These are phyloP conservation scores for Stichopus chloronotus DNA, from an alignment of 35 echinoderm and acorn worm species.

Conservation along the genomic window DNA sequence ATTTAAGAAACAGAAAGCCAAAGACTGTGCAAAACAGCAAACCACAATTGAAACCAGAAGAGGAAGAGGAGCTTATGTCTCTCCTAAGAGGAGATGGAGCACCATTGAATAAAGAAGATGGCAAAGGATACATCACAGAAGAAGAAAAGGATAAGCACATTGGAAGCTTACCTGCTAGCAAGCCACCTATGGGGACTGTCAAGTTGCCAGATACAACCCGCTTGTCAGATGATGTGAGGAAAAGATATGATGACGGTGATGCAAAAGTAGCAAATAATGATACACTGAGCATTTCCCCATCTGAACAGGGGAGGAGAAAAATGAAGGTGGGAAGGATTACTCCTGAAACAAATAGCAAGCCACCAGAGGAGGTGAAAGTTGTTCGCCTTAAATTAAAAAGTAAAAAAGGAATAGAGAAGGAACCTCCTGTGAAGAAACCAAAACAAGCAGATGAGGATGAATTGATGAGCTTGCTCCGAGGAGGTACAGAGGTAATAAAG, in stretches of 20 bases:
- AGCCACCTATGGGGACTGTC: background rate
- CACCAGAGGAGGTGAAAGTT: slow-evolving; percentile 33
- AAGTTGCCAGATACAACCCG: too few relatives aligned
- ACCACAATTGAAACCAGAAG: slow-evolving; percentile 8
- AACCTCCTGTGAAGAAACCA: background rate
- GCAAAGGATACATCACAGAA: background rate
- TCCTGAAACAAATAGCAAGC: background rate
- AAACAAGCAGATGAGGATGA: slow-evolving; percentile 15
- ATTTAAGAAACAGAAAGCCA: background rate
- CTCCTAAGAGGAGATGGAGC: slow-evolving; percentile 30
- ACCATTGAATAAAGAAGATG: background rate
- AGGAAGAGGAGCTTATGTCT: slow-evolving; percentile 44
- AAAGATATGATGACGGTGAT: background rate
- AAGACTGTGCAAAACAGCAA: background rate
- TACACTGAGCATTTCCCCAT: background rate
- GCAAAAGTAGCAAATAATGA: background rate
- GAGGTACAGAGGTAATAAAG: background rate
- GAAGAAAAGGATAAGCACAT: background rate
- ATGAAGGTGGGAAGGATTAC: background rate
- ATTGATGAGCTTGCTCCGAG: slow-evolving; percentile 30
- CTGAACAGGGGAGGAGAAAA: background rate
- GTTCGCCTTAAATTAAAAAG: slow-evolving; percentile 35
- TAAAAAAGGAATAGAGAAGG: background rate
- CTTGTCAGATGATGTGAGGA: background rate
- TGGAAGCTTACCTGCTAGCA: background rate